Evolutionary conservation across 2,797 vertebrate species (phyloP).

Genomic region (Brotogeris chrysoptera): DNA sequence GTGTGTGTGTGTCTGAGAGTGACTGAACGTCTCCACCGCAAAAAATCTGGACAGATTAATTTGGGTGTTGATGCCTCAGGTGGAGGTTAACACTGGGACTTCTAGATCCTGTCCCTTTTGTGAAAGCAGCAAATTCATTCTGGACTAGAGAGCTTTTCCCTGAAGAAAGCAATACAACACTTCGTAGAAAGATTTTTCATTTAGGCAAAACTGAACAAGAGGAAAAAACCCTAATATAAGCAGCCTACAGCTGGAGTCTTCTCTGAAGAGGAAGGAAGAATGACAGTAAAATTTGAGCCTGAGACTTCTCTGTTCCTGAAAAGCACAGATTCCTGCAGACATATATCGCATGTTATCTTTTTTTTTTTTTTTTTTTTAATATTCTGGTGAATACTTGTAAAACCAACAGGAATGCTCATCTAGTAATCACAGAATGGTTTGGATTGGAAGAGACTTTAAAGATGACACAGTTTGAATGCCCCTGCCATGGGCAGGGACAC

Average conservation of each 20-base stretch:
- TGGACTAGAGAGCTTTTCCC: background rate
- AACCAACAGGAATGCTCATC: background rate
- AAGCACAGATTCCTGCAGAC: background rate
- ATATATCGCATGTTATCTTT: background rate
- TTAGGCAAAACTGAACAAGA: background rate
- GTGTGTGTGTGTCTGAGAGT: rapidly evolving
- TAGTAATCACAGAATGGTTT: background rate
- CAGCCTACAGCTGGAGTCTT: background rate
- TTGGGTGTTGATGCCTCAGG: background rate
- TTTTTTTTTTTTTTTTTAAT: background rate
- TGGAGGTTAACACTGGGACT: background rate
- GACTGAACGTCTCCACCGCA: background rate
- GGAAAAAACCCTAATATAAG: background rate
- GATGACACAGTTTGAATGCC: background rate
- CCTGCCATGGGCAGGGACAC: background rate
- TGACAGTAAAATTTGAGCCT: background rate
- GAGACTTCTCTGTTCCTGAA: background rate
- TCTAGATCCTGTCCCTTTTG: background rate
- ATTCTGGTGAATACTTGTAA: background rate
- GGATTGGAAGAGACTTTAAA: background rate
- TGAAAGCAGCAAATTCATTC: background rate
- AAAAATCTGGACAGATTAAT: background rate
- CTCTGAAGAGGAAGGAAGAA: background rate
- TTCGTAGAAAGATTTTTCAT: background rate
- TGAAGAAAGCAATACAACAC: rapidly evolving